A percentile compares a stretch with the other conserved stretches of the same genome.
Evolutionary conservation across 2,113 vertebrate species (phyloP).

Genomic region (Otus sunia): DNA sequence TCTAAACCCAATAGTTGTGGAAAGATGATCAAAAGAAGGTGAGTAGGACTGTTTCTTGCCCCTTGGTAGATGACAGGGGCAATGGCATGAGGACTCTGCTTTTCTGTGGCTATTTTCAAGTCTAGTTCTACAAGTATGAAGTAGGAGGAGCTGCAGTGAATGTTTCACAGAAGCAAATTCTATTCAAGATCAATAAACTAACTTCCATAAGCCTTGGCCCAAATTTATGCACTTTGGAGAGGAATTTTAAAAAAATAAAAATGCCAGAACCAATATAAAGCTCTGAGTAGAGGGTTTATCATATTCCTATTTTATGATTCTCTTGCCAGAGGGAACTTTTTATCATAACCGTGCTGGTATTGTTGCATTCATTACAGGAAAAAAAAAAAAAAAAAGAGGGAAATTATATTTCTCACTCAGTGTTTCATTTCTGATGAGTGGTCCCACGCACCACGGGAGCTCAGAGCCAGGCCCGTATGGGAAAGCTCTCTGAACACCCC

Average conservation of each 20-base stretch:
- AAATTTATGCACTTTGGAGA: neutral
- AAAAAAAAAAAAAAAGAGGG: neutral
- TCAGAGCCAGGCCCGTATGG: rapidly evolving
- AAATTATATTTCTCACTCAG: neutral
- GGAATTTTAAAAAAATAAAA: neutral
- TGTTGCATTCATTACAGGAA: slow-evolving; percentile 28
- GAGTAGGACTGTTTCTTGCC: neutral
- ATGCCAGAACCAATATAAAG: neutral
- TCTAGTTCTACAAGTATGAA: neutral
- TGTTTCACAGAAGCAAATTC: neutral
- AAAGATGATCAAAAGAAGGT: neutral
- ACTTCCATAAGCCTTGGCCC: neutral
- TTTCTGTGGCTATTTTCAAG: neutral
- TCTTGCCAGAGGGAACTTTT: neutral
- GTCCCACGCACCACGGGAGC: neutral
- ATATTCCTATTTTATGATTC: neutral
- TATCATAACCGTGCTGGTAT: neutral
- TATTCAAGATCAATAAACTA: neutral
- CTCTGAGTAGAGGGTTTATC: neutral
- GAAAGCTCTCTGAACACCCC: neutral
- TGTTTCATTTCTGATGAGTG: neutral
- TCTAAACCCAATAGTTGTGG: neutral
- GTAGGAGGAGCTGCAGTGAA: neutral
- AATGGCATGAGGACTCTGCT: neutral
- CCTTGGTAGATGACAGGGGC: too few species aligned